Conservation (phyloP, 2,113 vertebrate species). For the Microtus ochrogaster region DNA sequence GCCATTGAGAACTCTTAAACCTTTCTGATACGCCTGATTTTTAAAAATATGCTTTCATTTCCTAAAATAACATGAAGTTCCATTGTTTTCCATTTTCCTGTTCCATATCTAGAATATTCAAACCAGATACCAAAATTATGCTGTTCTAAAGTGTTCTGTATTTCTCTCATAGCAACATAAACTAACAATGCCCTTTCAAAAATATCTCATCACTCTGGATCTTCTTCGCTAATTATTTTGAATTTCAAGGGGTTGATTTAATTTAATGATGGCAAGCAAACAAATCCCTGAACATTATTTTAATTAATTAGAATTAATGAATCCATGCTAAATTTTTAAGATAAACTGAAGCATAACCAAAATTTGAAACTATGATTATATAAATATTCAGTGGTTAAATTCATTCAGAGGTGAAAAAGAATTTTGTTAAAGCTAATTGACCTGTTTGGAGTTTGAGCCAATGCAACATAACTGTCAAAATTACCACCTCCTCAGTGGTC, state of each 20-base stretch:
- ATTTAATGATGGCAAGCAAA: neutral
- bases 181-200: neutral
- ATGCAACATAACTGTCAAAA: constrained; percentile 21
- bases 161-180: constrained; percentile 32
- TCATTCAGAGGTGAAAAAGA: neutral
- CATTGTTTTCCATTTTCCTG: neutral
- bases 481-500: neutral
- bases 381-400: neutral
- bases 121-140: constrained; percentile 6
- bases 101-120: neutral
- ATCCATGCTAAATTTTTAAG: neutral
- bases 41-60: constrained; percentile 25
- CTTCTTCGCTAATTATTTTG: constrained; percentile 18
- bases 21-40: neutral
- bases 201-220: neutral
- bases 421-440: constrained; percentile 48
- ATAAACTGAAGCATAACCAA: neutral
- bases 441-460: neutral
- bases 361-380: neutral
- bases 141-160: neutral
- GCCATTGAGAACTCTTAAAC: neutral
- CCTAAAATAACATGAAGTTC: neutral
- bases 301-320: constrained; percentile 33
- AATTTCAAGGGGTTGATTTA: constrained; percentile 8
- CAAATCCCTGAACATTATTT: constrained; percentile 37